Conservation (phyloP, 2,113 vertebrate species). For the Origma solitaria region DNA sequence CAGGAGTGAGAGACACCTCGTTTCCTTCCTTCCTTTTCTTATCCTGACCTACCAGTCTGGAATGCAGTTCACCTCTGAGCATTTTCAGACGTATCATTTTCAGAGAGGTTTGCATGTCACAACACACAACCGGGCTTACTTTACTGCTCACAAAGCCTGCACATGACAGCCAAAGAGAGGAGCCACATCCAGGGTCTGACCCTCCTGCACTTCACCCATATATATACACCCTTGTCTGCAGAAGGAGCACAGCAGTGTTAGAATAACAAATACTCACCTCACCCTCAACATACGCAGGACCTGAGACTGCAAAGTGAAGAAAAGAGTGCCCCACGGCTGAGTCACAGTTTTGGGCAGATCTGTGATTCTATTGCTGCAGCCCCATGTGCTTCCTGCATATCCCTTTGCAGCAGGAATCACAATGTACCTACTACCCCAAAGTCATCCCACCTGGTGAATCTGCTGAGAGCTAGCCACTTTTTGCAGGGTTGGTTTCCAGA, state of each 20-base stretch:
- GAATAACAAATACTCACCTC: not conserved
- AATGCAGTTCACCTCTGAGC: constrained; percentile 50
- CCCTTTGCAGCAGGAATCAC: not conserved
- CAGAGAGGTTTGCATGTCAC: constrained; percentile 1
- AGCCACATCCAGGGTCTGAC: not conserved
- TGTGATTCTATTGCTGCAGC: not conserved
- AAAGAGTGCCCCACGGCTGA: accelerated
- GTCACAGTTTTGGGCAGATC: not conserved
- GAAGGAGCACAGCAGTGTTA: not conserved
- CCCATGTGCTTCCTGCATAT: not conserved
- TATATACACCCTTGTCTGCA: not conserved
- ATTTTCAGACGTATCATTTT: constrained; percentile 49
- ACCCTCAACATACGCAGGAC: not conserved
- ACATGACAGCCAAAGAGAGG: not conserved
- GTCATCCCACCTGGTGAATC: not conserved
- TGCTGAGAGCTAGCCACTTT: not conserved
- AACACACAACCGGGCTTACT: not conserved
- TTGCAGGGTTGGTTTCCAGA: not conserved
- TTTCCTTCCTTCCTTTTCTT: constrained; percentile 60
- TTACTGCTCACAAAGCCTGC: not conserved
- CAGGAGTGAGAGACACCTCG: constrained; percentile 32
- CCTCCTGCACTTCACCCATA: accelerated
- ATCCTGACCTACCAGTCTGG: constrained; percentile 2
- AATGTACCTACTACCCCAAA: not conserved
- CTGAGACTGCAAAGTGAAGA: not conserved